These are phyloP conservation scores for Phyto melanocephala DNA, from an alignment of 2,888 invertebrate genomes.

Conservation along the genomic window DNA sequence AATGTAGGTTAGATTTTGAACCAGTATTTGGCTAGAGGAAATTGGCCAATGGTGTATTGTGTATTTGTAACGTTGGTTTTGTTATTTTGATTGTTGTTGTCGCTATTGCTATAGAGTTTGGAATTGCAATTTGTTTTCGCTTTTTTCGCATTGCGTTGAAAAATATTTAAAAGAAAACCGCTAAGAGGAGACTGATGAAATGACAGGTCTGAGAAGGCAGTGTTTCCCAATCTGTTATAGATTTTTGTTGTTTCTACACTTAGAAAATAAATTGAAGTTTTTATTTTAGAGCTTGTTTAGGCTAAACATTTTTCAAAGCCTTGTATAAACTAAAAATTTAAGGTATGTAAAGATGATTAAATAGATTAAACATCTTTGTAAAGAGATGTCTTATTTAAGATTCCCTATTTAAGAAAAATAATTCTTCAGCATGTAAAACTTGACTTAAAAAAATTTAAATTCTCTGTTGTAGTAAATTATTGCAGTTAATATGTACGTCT, in stretches of 20 bases:
- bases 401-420: no score
- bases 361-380: no score
- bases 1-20: slow-evolving; percentile 59
- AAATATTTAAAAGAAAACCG: slow-evolving; percentile 39
- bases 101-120: background rate
- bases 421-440: no score
- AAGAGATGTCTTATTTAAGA: no score
- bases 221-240: background rate
- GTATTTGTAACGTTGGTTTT: slow-evolving; percentile 15
- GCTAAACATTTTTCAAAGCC: no score
- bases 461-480: slow-evolving; percentile 6
- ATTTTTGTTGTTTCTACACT: background rate
- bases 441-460: background rate
- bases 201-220: slow-evolving; percentile 21
- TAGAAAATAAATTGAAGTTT: no score
- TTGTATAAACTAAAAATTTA: no score
- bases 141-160: slow-evolving; percentile 25
- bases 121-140: slow-evolving; percentile 17
- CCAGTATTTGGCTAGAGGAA: slow-evolving; percentile 46
- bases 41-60: slow-evolving; percentile 47
- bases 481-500: background rate
- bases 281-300: no score
- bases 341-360: no score
- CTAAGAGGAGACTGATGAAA: slow-evolving; percentile 3
- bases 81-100: background rate